A percentile compares a stretch with the other conserved stretches of the same genome.
phyloP scores from a whole-genome alignment of 2,113 vertebrate species.

The Rhinichthys klamathensis region DNA sequence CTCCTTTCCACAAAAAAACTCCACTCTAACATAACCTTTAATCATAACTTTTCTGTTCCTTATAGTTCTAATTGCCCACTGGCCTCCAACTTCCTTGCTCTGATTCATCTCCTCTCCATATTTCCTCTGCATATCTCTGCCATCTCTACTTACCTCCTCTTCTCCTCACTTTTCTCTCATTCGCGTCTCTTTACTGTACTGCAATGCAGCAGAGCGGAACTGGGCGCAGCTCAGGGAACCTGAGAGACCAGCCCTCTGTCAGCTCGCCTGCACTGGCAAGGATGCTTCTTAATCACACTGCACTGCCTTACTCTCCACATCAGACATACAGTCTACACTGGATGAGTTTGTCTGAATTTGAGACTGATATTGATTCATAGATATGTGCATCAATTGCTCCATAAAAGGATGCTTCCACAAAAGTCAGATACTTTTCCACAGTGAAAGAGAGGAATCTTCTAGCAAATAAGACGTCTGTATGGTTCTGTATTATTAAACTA shows the following conservation, averaged over 20 bases:
- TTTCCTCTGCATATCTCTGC: not conserved
- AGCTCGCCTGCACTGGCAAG: constrained; percentile 47
- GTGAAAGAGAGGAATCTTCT: not conserved
- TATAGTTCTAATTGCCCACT: not conserved
- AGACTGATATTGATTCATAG: constrained; percentile 13
- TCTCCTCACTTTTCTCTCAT: constrained; percentile 24
- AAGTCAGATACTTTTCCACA: not conserved
- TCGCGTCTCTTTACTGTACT: constrained; percentile 59
- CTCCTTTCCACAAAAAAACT: not conserved
- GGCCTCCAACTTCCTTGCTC: not conserved
- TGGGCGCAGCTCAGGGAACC: constrained; percentile 58
- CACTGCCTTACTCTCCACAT: constrained; percentile 13
- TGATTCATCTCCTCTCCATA: not conserved
- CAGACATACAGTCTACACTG: constrained; percentile 12
- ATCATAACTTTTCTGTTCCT: constrained; percentile 5
- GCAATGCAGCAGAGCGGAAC: constrained; percentile 79
- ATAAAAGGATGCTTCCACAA: not conserved
- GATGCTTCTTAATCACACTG: constrained; percentile 62
- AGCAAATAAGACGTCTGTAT: not conserved
- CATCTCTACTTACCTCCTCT: not conserved
- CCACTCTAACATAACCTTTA: not conserved
- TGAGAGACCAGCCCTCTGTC: constrained; percentile 44
- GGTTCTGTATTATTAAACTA: not conserved
- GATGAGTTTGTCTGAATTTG: constrained; percentile 2
- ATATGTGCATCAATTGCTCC: not conserved